Evolutionary conservation across 2,797 vertebrate species (phyloP).

Genomic region (Pteronotus mesoamericanus): DNA sequence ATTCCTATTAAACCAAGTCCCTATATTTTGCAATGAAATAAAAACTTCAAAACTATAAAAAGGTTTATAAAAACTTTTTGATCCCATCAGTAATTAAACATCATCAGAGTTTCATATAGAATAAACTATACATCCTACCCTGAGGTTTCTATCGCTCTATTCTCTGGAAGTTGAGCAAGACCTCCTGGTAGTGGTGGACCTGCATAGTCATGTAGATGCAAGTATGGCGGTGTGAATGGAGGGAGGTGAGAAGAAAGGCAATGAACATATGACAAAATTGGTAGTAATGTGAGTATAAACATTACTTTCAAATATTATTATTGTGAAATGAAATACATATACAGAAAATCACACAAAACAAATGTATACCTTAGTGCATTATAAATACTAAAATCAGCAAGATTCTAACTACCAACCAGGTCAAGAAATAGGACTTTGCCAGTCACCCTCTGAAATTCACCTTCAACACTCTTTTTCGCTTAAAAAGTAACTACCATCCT

Average conservation of each 20-base stretch:
- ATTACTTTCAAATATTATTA: neutral
- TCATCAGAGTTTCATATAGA: neutral
- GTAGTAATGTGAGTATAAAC: neutral
- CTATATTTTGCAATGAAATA: neutral
- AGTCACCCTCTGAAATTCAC: neutral
- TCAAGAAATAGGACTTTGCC: conserved; percentile 4
- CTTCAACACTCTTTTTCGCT: neutral
- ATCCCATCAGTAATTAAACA: neutral
- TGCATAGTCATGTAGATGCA: neutral
- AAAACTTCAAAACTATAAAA: too few relatives aligned
- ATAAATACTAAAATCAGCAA: neutral
- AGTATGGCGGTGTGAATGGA: neutral
- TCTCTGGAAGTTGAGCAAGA: neutral
- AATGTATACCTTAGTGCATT: neutral
- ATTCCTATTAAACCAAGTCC: neutral
- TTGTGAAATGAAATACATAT: neutral
- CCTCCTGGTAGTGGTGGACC: neutral
- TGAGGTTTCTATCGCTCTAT: conserved; percentile 8
- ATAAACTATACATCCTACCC: neutral
- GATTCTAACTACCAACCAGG: neutral
- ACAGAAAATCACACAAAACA: neutral
- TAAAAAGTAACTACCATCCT: neutral
- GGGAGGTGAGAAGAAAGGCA: neutral
- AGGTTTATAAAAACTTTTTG: conserved; percentile 12
- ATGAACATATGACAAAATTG: neutral